phyloP scores from a whole-genome alignment of 2,113 vertebrate genomes.

The Atrichornis clamosus region DNA sequence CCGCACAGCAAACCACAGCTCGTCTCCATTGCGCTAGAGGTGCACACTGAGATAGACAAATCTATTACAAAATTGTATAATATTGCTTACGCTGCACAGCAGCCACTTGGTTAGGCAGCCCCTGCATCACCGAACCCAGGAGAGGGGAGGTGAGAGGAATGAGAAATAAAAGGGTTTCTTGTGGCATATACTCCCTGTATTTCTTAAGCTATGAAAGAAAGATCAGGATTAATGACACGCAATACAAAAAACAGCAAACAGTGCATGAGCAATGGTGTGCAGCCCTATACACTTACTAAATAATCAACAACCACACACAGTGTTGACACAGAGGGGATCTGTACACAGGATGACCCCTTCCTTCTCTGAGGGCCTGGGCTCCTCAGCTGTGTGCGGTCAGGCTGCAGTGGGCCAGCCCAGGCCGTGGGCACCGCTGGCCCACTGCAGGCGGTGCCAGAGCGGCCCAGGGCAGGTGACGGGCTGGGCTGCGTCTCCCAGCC shows the following conservation, averaged over 20 bases:
- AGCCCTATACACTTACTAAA: not conserved
- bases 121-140: not conserved
- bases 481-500: not conserved
- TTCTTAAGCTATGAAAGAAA: not conserved
- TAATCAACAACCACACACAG: fast-evolving
- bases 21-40: not conserved
- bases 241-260: not conserved
- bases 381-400: not conserved
- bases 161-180: not conserved
- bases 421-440: not conserved
- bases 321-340: not conserved
- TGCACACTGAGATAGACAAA: not conserved
- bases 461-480: not conserved
- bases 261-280: not conserved
- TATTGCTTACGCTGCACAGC: not conserved
- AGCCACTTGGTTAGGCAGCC: not conserved
- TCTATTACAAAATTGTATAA: not conserved
- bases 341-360: fast-evolving
- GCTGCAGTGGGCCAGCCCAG: not conserved
- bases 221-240: not conserved
- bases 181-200: not conserved
- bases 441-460: not conserved
- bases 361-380: not conserved
- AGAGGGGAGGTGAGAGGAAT: not conserved
- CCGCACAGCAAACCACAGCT: not conserved